Evolutionary conservation across 2,888 invertebrate species (phyloP).

Genomic region (Ornithoptera alexandrae): DNA sequence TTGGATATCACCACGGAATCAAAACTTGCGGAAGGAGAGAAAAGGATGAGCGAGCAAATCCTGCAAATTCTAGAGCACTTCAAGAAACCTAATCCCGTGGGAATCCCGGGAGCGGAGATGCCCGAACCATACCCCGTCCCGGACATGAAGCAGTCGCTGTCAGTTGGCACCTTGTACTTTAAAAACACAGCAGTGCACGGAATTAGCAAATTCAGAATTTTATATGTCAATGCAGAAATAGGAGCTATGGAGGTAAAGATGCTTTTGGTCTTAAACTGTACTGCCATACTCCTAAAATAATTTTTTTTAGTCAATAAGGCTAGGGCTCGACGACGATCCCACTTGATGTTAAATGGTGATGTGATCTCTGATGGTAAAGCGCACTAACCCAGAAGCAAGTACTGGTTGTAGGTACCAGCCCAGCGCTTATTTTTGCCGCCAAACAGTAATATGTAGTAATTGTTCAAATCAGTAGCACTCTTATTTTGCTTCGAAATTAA

Average conservation of each 20-base stretch:
- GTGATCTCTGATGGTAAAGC: too few species aligned
- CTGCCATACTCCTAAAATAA: too few species aligned
- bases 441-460: too few species aligned
- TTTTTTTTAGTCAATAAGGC: too few species aligned
- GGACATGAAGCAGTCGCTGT: conserved; percentile 86
- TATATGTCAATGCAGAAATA: conserved; percentile 85
- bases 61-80: conserved; percentile 87
- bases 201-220: conserved; percentile 88
- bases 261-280: too few species aligned
- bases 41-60: conserved; percentile 86
- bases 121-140: conserved; percentile 91
- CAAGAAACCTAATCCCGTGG: conserved; percentile 89
- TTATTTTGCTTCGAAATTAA: too few species aligned
- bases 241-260: conserved; percentile 85
- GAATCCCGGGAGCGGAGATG: conserved; percentile 87
- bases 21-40: conserved; percentile 73
- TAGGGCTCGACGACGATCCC: too few species aligned
- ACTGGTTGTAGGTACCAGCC: too few species aligned
- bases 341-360: too few species aligned
- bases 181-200: conserved; percentile 87
- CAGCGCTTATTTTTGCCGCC: too few species aligned
- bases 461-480: too few species aligned
- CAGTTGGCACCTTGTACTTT: conserved; percentile 84
- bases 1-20: conserved; percentile 34
- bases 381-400: too few species aligned